Conservation (phyloP, 2,888 invertebrate species). For the Molanna angustata region DNA sequence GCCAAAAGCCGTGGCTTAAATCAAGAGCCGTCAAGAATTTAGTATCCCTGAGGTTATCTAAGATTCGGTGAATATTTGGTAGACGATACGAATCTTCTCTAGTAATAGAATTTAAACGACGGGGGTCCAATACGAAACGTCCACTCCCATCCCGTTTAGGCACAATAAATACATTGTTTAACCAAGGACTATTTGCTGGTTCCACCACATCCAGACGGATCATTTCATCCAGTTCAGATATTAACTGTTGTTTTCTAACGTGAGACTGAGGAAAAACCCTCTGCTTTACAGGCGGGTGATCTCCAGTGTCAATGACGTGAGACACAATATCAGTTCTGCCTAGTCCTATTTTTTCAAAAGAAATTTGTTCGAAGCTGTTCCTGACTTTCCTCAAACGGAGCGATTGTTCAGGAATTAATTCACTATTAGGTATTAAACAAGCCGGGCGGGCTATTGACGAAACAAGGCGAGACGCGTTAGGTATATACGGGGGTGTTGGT, state of each 20-base stretch:
- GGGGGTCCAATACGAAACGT: slow-evolving; percentile 34
- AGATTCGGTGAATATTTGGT: slow-evolving; percentile 3
- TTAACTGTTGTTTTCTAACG: slow-evolving; percentile 32
- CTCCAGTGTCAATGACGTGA: slow-evolving; percentile 4
- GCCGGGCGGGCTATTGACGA: no score
- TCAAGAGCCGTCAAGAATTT: slow-evolving; percentile 2
- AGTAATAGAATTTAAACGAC: slow-evolving; percentile 26
- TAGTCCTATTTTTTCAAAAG: background rate
- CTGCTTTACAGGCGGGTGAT: slow-evolving; percentile 20
- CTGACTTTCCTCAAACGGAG: background rate
- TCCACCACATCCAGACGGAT: slow-evolving; percentile 32
- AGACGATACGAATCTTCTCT: slow-evolving; percentile 10
- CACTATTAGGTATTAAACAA: background rate
- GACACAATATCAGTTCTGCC: background rate
- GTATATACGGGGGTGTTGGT: no score
- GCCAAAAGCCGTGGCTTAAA: slow-evolving; percentile 11
- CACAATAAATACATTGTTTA: slow-evolving; percentile 31
- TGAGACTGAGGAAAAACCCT: no score
- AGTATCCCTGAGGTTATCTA: slow-evolving; percentile 5
- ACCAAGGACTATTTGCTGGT: slow-evolving; percentile 30
- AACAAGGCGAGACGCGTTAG: no score
- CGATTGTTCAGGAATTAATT: background rate
- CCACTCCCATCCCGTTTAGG: slow-evolving; percentile 31
- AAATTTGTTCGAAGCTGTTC: background rate
- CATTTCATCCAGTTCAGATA: slow-evolving; percentile 32